Evolutionary conservation across 2,797 vertebrate genomes (phyloP), one percentile per base, ranked within the genome.

Genomic region (Sebastes taczanowskii): DNA sequence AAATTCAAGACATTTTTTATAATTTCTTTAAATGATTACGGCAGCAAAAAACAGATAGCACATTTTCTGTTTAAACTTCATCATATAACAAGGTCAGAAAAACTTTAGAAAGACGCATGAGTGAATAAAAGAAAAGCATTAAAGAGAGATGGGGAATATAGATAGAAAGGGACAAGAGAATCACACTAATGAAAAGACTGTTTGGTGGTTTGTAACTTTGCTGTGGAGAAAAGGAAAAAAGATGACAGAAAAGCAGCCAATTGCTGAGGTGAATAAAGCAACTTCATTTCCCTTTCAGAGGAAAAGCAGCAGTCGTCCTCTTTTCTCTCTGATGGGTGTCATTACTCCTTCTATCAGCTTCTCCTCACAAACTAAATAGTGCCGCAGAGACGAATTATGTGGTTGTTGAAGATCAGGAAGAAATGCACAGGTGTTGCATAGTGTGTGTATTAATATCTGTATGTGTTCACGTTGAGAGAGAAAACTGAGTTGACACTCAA

Each of bases 281-380:
- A 61, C 46, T 27, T 20, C 20, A 18, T 72, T 46, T 76, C 29
- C 23, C 62, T 18, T 65, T 59, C 27, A 61, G 77, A 27, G 30
- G 27, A 62, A 62, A 46, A 22, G 34, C 52, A 35, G 42, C 71
- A 58, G 55, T 77, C 7, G 22, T 60, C 29, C 11, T 23, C 38
- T 60, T 49, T 27, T 62, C 61, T 56, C 27, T 71, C 46, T 79
- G 68, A 75, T 20, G 53, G 35, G 14, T 23, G 59, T 35, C 62
- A 27, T 55, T 71, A 71, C 65, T 80, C 27, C 56, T 78, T 82
- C 75, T 8, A 80, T 76, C 67, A 52, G n/a, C 32, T 14, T 23
- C 46, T 69, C 49, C 71, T 73, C 27, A 56, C 46, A 78, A 76
- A 78, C 30, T 32, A 18, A 53, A 84, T 11, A 2, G 55, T 32